These are phyloP conservation scores for Eolophus roseicapilla DNA, from an alignment of 2,113 vertebrate genomes.

Conservation along the genomic window DNA sequence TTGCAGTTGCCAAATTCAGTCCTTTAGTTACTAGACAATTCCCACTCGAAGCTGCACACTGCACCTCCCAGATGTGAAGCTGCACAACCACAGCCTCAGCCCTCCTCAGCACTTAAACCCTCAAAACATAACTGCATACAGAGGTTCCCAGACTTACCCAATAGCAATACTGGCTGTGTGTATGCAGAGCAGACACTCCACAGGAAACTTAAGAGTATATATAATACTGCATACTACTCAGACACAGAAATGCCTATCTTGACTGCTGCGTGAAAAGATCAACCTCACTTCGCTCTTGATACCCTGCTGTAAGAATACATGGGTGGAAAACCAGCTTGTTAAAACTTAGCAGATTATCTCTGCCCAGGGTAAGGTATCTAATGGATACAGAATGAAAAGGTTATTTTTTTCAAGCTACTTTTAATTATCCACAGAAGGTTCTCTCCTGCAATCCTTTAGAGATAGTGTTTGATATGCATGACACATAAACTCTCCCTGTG, in stretches of 20 bases:
- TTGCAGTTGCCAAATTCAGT: background rate
- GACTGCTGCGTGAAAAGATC: background rate
- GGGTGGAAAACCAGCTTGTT: background rate
- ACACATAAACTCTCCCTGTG: background rate
- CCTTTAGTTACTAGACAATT: background rate
- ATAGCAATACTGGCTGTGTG: background rate
- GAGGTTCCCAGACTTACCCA: too few relatives aligned
- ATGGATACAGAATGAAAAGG: background rate
- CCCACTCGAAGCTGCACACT: background rate
- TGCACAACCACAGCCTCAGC: background rate
- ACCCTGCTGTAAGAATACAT: background rate
- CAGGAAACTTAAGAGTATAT: fast-evolving
- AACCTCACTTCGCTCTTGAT: background rate
- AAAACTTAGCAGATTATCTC: background rate
- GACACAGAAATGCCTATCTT: background rate
- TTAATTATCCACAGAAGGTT: background rate
- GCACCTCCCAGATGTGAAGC: too few relatives aligned
- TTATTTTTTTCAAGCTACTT: background rate
- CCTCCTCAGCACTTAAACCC: background rate
- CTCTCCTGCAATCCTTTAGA: background rate
- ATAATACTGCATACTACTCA: background rate
- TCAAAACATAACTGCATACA: fast-evolving
- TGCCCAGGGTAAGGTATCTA: background rate
- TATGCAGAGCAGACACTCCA: too few relatives aligned
- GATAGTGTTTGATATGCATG: background rate